Conservation (phyloP, 37 sponge, comb jelly and placozoan species). For the Eunapius fragilis region DNA sequence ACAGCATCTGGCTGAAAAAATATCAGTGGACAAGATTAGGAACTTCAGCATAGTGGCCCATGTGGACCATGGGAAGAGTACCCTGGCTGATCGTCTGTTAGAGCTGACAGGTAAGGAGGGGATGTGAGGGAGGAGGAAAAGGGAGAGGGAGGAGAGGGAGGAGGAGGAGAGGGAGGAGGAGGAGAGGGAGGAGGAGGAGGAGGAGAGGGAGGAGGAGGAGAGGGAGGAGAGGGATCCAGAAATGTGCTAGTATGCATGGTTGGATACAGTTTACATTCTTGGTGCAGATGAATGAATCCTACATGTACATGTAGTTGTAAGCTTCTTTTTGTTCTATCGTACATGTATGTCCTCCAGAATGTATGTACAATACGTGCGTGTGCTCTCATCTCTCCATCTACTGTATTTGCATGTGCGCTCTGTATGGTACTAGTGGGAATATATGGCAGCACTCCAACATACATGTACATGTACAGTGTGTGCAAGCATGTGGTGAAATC, state of each 20-base stretch:
- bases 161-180: neutral
- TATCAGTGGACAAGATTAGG: conserved; percentile 53
- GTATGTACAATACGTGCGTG: too few species aligned
- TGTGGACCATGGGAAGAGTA: conserved; percentile 98
- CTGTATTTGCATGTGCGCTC: too few species aligned
- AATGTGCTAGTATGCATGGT: neutral
- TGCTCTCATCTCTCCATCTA: too few species aligned
- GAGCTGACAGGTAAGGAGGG: conserved; percentile 74
- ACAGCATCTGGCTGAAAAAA: neutral
- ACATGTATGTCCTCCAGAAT: too few species aligned
- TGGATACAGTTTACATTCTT: neutral
- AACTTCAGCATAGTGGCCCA: conserved; percentile 98
- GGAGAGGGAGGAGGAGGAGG: neutral
- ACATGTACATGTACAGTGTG: too few species aligned
- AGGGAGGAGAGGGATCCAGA: neutral
- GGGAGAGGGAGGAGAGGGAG: neutral
- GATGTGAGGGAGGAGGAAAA: neutral
- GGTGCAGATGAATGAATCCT: neutral
- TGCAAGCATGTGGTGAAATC: too few species aligned
- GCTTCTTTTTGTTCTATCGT: too few species aligned
- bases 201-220: neutral
- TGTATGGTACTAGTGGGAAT: too few species aligned
- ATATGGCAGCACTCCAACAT: too few species aligned
- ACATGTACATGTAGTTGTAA: too few species aligned
- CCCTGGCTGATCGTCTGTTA: conserved; percentile 94